Evolutionary conservation across 2,888 invertebrate species (phyloP).

Genomic region (Folsomia candida): DNA sequence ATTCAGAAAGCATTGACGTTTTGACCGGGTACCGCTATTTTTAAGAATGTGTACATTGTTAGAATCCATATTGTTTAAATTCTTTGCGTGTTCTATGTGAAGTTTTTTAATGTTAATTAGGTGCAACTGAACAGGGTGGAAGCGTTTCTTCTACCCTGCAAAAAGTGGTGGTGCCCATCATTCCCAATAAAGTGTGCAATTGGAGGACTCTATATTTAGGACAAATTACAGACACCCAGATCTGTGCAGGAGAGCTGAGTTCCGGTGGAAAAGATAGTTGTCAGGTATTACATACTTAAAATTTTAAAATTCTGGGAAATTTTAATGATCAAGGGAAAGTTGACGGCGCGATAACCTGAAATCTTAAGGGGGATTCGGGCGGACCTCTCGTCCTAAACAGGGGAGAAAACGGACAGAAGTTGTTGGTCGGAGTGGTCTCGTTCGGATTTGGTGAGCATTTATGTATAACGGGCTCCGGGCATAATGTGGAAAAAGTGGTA

Average conservation of each 20-base stretch:
- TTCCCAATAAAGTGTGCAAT: slow-evolving; percentile 37
- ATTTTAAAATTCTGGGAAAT: too few species aligned
- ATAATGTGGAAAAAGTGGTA: too few species aligned
- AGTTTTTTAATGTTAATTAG: slow-evolving; percentile 8
- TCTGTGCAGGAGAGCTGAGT: slow-evolving; percentile 34
- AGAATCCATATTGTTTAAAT: too few species aligned
- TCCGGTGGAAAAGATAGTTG: slow-evolving; percentile 36
- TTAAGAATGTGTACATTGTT: too few species aligned
- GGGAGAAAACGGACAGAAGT: not conserved
- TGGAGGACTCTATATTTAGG: slow-evolving; percentile 38
- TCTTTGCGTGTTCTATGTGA: too few species aligned
- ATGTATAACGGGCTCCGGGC: too few species aligned
- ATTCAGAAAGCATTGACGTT: too few species aligned
- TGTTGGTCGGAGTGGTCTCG: slow-evolving; percentile 33
- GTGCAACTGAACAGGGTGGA: slow-evolving; percentile 35
- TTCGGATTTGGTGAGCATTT: slow-evolving; percentile 35
- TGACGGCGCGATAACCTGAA: too few species aligned
- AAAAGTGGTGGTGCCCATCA: slow-evolving; percentile 33
- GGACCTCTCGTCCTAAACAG: slow-evolving; percentile 12
- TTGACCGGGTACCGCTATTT: too few species aligned
- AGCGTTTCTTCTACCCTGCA: slow-evolving; percentile 28
- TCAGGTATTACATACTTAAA: slow-evolving; percentile 21
- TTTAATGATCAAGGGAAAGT: too few species aligned
- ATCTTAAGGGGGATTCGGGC: slow-evolving; percentile 23
- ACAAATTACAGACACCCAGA: slow-evolving; percentile 34